Evolutionary conservation across 2,888 invertebrate species (phyloP).

Genomic region (Chaetoderma sp.): DNA sequence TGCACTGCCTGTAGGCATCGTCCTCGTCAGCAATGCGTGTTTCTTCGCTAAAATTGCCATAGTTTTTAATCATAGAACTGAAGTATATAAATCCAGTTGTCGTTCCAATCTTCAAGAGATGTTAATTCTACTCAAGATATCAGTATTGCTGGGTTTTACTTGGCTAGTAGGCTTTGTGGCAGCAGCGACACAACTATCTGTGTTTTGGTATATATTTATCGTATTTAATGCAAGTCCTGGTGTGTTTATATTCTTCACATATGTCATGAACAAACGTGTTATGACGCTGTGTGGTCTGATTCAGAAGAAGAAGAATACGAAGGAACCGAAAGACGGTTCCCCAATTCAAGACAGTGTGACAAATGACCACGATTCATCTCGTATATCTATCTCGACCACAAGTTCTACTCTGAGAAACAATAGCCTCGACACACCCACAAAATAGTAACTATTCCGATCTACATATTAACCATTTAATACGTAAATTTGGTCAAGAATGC

Average conservation of each 20-base stretch:
- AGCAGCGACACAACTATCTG: not conserved
- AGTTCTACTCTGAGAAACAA: no score
- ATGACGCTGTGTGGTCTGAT: no score
- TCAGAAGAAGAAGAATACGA: no score
- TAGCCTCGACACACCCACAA: no score
- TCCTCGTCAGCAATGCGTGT: not conserved
- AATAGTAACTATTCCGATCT: no score
- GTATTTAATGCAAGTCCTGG: not conserved
- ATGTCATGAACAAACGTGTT: not conserved
- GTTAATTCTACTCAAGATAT: not conserved
- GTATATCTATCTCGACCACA: no score
- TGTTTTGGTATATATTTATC: slow-evolving; percentile 2
- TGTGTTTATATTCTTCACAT: not conserved
- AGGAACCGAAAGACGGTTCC: no score
- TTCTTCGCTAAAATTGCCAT: not conserved
- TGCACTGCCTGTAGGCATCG: not conserved
- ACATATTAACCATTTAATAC: no score
- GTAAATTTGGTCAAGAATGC: no score
- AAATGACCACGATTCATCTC: no score
- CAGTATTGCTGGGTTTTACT: not conserved
- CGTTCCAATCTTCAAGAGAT: not conserved
- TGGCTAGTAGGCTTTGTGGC: not conserved
- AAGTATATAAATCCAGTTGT: not conserved
- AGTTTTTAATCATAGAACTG: not conserved
- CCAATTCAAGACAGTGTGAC: no score